A percentile compares a stretch with the other conserved stretches of the same genome.
These are phyloP conservation scores for Hyposoter dolosus DNA, from an alignment of 2,888 invertebrate genomes.

Conservation along the genomic window DNA sequence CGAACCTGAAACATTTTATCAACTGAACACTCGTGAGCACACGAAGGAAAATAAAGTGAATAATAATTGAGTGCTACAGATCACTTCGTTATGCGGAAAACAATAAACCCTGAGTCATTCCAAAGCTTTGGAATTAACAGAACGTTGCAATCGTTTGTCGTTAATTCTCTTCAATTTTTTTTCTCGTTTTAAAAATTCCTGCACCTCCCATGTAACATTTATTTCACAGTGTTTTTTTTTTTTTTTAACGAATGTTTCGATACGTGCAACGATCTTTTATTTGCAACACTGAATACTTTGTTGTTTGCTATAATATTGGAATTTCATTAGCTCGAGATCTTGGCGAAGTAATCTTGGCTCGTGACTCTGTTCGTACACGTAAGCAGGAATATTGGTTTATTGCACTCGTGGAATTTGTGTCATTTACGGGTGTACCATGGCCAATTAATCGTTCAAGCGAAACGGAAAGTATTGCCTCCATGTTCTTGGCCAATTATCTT, in stretches of 20 bases:
- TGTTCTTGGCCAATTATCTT: constrained; percentile 53
- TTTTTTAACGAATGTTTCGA: not conserved
- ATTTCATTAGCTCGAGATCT: constrained; percentile 20
- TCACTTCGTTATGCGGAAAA: not conserved
- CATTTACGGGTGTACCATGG: constrained; percentile 11
- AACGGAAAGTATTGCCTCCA: constrained; percentile 50
- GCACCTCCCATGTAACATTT: not conserved
- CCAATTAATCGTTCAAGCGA: constrained; percentile 53
- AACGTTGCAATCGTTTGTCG: not conserved
- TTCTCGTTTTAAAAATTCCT: not conserved
- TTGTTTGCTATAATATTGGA: constrained; percentile 14
- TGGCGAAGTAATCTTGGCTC: constrained; percentile 14
- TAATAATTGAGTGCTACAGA: not conserved
- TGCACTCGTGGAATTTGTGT: constrained; percentile 46
- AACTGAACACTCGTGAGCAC: not conserved
- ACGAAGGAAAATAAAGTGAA: not conserved
- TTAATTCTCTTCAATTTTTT: not conserved
- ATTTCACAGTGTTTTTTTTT: not conserved
- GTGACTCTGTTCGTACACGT: constrained; percentile 25
- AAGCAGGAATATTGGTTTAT: constrained; percentile 33
- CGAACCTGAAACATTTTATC: not conserved
- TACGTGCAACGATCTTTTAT: not conserved
- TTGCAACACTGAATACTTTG: constrained; percentile 3
- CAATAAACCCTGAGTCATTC: not conserved
- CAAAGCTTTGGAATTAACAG: not conserved